Percentiles rank a stretch among this genome's conserved stretches.
Conservation (phyloP, 2,113 vertebrate species). For the Thermophis baileyi region DNA sequence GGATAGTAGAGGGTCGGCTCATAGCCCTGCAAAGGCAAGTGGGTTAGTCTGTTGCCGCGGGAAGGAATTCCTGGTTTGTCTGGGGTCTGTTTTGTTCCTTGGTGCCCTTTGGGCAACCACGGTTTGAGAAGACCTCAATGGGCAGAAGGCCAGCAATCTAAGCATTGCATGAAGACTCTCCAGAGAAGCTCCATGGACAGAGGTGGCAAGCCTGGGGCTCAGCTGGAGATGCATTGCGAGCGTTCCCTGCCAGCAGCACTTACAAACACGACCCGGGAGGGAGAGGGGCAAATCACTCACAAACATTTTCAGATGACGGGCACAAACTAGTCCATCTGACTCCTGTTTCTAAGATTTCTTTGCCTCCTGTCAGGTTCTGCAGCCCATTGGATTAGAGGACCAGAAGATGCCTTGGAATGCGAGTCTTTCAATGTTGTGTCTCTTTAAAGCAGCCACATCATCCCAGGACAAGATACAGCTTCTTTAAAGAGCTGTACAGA, state of each 20-base stretch:
- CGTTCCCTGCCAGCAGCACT: too few species aligned
- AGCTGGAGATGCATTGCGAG: background rate
- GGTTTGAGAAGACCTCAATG: background rate
- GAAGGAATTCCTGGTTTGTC: background rate
- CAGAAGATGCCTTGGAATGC: background rate
- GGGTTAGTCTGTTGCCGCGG: background rate
- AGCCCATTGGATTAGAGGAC: background rate
- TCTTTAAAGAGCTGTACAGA: background rate
- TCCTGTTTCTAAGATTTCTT: background rate
- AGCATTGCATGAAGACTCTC: background rate
- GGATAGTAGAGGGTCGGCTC: slow-evolving; percentile 85
- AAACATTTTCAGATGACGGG: too few species aligned
- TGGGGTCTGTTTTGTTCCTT: background rate
- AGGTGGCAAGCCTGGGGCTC: background rate
- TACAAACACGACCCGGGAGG: too few species aligned
- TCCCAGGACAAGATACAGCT: background rate
- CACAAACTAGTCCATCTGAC: too few species aligned
- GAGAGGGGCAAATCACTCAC: too few species aligned
- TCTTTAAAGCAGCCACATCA: background rate
- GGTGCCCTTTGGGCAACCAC: background rate
- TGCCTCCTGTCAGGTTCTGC: background rate
- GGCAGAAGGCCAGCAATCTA: background rate
- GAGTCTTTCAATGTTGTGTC: background rate
- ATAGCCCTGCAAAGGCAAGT: slow-evolving; percentile 77
- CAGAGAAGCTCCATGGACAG: background rate